Conservation (phyloP, 1,140 invertebrate genomes). For the Drosophila bocki region DNA sequence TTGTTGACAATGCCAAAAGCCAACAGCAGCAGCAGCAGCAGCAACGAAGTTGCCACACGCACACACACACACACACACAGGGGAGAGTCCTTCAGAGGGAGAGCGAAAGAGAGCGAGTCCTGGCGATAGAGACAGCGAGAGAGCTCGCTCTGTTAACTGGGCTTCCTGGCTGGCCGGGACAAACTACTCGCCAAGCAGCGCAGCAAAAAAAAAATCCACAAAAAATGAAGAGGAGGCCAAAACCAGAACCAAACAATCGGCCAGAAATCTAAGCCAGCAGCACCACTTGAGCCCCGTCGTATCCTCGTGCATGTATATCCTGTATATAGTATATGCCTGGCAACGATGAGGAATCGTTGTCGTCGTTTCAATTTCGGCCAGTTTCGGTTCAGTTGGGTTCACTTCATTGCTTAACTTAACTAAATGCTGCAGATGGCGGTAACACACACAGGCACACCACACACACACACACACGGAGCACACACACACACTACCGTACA, state of each 20-base stretch:
- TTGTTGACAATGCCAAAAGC: constrained; percentile 76
- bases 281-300: constrained; percentile 66
- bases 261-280: constrained; percentile 72
- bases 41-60: constrained; percentile 56
- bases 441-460: constrained; percentile 33
- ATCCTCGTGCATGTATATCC: constrained; percentile 33
- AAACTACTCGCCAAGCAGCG: constrained; percentile 61
- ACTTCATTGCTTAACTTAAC: constrained; percentile 83
- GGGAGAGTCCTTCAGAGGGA: constrained; percentile 18
- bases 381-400: constrained; percentile 81
- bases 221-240: constrained; percentile 16
- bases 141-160: constrained; percentile 63
- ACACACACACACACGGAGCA: constrained; percentile 26
- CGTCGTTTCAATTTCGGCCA: constrained; percentile 72
- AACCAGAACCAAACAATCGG: constrained; percentile 69
- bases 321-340: constrained; percentile 20
- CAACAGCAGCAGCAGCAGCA: constrained; percentile 52
- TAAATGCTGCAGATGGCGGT: constrained; percentile 76
- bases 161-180: constrained; percentile 61
- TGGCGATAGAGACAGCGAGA: constrained; percentile 12
- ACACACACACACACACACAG: constrained; percentile 42
- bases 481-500: constrained; percentile 21
- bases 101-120: constrained; percentile 14
- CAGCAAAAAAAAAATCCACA: constrained; percentile 30
- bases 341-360: constrained; percentile 46